phyloP scores from a whole-genome alignment of 2,113 vertebrate species.

The Lophotis ruficrista region DNA sequence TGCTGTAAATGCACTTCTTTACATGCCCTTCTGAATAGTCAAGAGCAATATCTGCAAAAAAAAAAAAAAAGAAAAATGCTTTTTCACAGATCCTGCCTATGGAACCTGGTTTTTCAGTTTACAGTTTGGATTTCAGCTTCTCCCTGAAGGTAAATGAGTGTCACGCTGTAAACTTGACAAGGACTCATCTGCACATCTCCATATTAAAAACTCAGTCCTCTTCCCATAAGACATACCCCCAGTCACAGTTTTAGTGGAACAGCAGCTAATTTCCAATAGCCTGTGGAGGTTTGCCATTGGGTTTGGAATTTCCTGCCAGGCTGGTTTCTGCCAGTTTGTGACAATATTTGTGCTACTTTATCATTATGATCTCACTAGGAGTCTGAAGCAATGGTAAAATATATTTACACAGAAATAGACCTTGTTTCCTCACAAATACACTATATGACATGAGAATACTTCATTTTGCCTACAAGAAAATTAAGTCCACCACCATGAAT shows the following conservation, averaged over 20 bases:
- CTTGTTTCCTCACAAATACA: constrained; percentile 53
- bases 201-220: not conserved
- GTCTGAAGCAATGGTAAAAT: constrained; percentile 65
- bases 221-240: not conserved
- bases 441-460: constrained; percentile 21
- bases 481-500: not conserved
- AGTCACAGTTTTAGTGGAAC: constrained; percentile 57
- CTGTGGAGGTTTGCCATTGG: constrained; percentile 73
- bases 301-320: constrained; percentile 68
- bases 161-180: not conserved
- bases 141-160: not conserved
- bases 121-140: constrained; percentile 14
- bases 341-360: constrained; percentile 70
- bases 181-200: not conserved
- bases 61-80: not conserved
- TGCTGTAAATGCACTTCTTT: not conserved
- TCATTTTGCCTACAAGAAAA: not conserved
- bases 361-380: constrained; percentile 68
- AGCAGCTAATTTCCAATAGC: constrained; percentile 75
- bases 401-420: constrained; percentile 61
- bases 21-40: not conserved
- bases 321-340: constrained; percentile 67
- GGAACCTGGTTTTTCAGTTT: not conserved
- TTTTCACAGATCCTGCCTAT: not conserved
- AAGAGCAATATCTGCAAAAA: not conserved